Base-by-base conservation (phyloP, 2,888 invertebrate genomes). In the Amorpha juglandis region DNA sequence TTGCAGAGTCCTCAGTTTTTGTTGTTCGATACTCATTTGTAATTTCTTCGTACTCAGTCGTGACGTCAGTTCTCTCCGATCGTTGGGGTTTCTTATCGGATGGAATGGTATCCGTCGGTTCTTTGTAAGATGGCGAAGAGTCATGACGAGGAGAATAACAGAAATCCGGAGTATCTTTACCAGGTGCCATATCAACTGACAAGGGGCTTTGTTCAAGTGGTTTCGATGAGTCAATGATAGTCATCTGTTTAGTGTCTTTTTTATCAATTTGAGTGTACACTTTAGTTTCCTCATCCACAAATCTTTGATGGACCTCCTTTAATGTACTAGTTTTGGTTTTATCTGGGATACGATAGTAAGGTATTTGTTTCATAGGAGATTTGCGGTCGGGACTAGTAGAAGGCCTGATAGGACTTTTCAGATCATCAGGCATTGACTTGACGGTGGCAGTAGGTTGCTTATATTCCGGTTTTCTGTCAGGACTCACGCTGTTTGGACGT, bases 261-360 rank as follows among this genome's bases (percentile, higher is more conserved):
- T 75, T 78, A 62, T 83, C 77, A 62, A 64, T 75, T 11, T 76
- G 81, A 35, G 84, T 81, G 64, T 87, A 87, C 80, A 83, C 82
- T 80, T 91, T 91, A 48, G 89, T 90, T 83, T 92, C 91, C 75
- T 90, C 91, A 51, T 90, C 90, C 62, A 91, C 83, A 69, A 90
- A 90, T 71, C 81, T 88, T 65, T 89, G 88, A 68, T 90, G 86
- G 64, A 91, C 87, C 73, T 89, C 80, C 67, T 81, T 83, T 6
- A 81, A 62, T 70, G 80, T 81, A 16, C 70, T 77, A 0, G 75
- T 74, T 70, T 74, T 79, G 3, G 68, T 69, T 12, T 67, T 42
- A 14, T 73, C 68, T 45, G 74, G 75, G 42, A 84, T 83, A 47
- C 83, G 79, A 55, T 75, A 83, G 38, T 74, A 68, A 53, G 77